phyloP scores from a whole-genome alignment of 2,113 vertebrate species.

The Monarcha castaneiventris region DNA sequence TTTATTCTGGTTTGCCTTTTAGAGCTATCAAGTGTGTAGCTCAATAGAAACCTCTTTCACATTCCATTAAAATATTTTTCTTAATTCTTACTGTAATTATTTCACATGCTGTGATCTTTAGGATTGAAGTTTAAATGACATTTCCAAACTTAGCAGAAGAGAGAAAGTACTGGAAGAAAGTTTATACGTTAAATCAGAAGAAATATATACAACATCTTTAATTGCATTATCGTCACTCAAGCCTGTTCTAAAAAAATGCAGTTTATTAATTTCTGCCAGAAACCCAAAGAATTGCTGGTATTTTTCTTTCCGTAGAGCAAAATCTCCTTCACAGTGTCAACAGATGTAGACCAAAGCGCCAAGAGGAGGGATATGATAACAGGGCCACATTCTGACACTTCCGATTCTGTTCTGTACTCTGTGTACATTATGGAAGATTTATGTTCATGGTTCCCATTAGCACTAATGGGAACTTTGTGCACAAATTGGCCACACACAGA shows the following conservation, averaged over 20 bases:
- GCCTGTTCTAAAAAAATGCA: neutral
- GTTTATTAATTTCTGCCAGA: conserved; percentile 33
- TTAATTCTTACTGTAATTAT: neutral
- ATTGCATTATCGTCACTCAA: neutral
- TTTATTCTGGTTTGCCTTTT: neutral
- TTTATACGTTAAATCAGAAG: conserved; percentile 5
- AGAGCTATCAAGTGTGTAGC: neutral
- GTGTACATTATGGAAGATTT: conserved; percentile 37
- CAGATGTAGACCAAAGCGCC: neutral
- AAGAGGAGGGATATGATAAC: neutral
- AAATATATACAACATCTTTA: neutral
- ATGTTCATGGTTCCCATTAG: conserved; percentile 5
- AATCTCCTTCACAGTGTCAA: neutral
- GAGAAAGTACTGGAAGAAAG: neutral
- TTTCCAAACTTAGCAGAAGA: neutral
- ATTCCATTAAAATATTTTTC: neutral
- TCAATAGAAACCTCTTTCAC: neutral
- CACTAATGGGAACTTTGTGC: neutral
- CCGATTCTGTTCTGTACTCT: neutral
- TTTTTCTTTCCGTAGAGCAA: neutral
- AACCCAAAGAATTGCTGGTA: neutral
- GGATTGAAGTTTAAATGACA: neutral
- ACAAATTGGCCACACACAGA: neutral
- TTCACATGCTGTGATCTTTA: neutral
- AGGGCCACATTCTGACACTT: neutral